Base-by-base conservation (phyloP, 2,888 invertebrate species). In the Drosophila nigricruria region DNA sequence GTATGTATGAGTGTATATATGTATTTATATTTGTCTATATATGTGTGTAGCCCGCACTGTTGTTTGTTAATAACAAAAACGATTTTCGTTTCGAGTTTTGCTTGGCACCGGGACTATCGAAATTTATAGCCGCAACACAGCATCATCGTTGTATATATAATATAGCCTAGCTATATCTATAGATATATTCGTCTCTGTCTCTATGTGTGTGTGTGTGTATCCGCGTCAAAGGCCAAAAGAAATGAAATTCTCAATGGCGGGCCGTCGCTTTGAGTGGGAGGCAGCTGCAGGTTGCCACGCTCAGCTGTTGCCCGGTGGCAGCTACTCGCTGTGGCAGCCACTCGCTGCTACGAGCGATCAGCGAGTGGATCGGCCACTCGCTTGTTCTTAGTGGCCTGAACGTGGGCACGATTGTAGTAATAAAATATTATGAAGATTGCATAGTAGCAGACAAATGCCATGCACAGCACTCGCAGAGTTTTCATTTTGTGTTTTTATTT, bases 341-440 rank as follows among this genome's bases (percentile, higher is more conserved):
- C 45, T 52, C 25, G 53, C 34, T 12, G 53, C 34, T 12, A 20
- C n/a, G 6, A 2, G 60, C 14, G 18, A 18, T 60, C 61, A 66
- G 20, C 61, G 50, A 58, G 27, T 34, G 16, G 30, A n/a, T n/a
- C 1, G 16, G 25, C 49, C 49, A 62, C 27, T 67, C 64, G 70
- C 32, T 30, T 20, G 10, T 43, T 30, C 32, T 66, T 61, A 14
- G 56, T 63, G 60, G 64, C 36, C 71, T 70, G 80, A 40, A 89
- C 52, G 68, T 83, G 84, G 57, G 81, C 82, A 42, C 85, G 84
- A 79, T 91, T 79, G 73, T 89, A 79, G 78, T 89, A 91, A 75
- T 91, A 91, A 75, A 90, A 91, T 70, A 83, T 68, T 58, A 91
- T 49, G 58, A 91, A 91, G 30, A 89, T 70, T 69, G 84, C 80